Evolutionary conservation across 2,888 invertebrate genomes (phyloP).

Genomic region (Itoplectis maculator): DNA sequence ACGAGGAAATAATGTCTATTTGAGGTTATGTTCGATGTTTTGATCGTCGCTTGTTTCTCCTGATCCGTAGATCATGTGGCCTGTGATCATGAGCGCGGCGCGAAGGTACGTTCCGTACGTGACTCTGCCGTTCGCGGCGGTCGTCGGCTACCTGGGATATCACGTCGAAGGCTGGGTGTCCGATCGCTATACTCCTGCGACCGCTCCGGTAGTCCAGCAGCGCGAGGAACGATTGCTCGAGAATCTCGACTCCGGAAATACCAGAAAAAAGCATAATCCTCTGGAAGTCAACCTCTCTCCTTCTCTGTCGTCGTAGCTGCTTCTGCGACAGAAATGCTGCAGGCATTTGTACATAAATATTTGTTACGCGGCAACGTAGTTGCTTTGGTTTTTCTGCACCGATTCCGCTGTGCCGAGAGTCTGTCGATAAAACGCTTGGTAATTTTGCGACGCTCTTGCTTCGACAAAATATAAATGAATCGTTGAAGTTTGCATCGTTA

Average conservation of each 20-base stretch:
- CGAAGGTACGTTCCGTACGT: slow-evolving; percentile 92
- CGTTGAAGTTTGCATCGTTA: too few relatives aligned
- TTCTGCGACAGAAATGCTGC: slow-evolving; percentile 6
- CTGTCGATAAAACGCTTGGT: background rate
- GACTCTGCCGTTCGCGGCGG: slow-evolving; percentile 92
- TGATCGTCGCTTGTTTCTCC: background rate
- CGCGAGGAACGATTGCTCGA: slow-evolving; percentile 80
- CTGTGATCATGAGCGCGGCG: slow-evolving; percentile 88
- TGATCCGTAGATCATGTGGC: slow-evolving; percentile 89
- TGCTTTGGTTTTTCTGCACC: background rate
- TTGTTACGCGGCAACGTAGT: background rate
- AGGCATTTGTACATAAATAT: slow-evolving; percentile 34
- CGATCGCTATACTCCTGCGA: slow-evolving; percentile 90
- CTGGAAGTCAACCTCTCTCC: slow-evolving; percentile 83
- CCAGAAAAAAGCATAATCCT: slow-evolving; percentile 78
- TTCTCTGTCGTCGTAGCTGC: slow-evolving; percentile 75
- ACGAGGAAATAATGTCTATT: background rate
- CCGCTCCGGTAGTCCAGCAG: slow-evolving; percentile 79
- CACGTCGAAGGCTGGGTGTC: slow-evolving; percentile 91
- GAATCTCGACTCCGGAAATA: slow-evolving; percentile 71
- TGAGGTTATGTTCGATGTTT: slow-evolving; percentile 46
- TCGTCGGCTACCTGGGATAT: slow-evolving; percentile 95
- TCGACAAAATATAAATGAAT: too few relatives aligned
- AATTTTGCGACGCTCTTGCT: background rate
- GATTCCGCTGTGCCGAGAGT: background rate